These are phyloP conservation scores for Eupelmus urozonus DNA, from an alignment of 2,888 invertebrate species.

Conservation along the genomic window DNA sequence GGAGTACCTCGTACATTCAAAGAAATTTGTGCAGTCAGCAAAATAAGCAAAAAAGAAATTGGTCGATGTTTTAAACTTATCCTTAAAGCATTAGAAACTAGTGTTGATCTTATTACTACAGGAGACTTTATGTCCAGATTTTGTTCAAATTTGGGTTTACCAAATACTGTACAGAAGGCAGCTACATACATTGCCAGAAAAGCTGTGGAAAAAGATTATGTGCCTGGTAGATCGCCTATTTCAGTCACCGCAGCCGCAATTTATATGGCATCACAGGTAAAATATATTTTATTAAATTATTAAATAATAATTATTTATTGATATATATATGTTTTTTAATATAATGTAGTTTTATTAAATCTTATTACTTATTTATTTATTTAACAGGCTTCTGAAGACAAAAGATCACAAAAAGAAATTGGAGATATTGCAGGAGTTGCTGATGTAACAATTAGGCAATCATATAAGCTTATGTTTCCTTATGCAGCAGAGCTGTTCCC, in stretches of 20 bases:
- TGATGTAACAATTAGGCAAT: constrained; percentile 97
- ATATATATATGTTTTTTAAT: neutral
- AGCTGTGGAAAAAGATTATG: constrained; percentile 97
- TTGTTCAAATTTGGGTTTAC: constrained; percentile 95
- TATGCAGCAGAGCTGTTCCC: constrained; percentile 95
- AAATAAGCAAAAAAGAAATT: constrained; percentile 99
- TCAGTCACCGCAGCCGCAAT: constrained; percentile 99
- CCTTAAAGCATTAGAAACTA: constrained; percentile 96
- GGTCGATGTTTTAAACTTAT: constrained; percentile 98
- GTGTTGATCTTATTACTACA: constrained; percentile 97
- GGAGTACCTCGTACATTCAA: constrained; percentile 99
- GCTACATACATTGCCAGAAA: constrained; percentile 98
- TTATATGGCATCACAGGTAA: constrained; percentile 98
- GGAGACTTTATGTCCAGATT: constrained; percentile 99
- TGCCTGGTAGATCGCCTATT: constrained; percentile 98
- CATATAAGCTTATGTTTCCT: constrained; percentile 98
- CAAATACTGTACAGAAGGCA: constrained; percentile 93
- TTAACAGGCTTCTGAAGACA: constrained; percentile 90
- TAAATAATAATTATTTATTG: constrained; percentile 11
- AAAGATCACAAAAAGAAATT: constrained; percentile 97
- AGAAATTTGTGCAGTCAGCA: constrained; percentile 99
- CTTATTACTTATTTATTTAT: constrained; percentile 2
- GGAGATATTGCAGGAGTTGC: constrained; percentile 99
- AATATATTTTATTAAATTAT: constrained; percentile 16
- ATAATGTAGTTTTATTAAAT: constrained; percentile 15